Conservation (phyloP, 1,140 invertebrate genomes). For the Lepidostoma basale region DNA sequence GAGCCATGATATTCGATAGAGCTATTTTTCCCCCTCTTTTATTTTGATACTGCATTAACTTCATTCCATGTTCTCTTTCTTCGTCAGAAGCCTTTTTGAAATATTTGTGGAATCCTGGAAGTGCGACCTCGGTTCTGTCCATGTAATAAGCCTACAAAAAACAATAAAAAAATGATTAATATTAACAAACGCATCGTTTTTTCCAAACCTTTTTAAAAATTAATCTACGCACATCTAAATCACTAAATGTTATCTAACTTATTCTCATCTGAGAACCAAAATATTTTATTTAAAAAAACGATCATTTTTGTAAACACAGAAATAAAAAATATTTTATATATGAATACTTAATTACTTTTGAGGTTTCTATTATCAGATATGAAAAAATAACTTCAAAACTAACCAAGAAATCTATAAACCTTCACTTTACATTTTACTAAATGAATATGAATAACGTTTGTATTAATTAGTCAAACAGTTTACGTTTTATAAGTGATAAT, state of each 20-base stretch:
- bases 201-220: background rate
- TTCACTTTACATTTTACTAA: too few species aligned
- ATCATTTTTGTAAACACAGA: too few species aligned
- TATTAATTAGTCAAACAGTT: too few species aligned
- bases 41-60: constrained; percentile 81
- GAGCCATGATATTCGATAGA: constrained; percentile 64
- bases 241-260: too few species aligned
- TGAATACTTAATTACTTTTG: too few species aligned
- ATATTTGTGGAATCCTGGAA: constrained; percentile 72
- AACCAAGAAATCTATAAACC: too few species aligned
- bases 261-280: too few species aligned
- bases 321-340: too few species aligned
- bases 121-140: constrained; percentile 79
- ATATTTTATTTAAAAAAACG: background rate
- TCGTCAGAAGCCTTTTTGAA: constrained; percentile 77
- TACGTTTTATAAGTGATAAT: too few species aligned
- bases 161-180: constrained; percentile 33
- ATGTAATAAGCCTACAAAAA: constrained; percentile 75
- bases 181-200: background rate
- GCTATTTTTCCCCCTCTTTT: constrained; percentile 76
- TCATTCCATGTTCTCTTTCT: constrained; percentile 78
- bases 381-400: too few species aligned
- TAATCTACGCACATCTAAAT: background rate
- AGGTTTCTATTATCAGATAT: too few species aligned
- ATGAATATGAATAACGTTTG: too few species aligned